phyloP scores from a whole-genome alignment of 2,888 invertebrate genomes.

The Labia minor region DNA sequence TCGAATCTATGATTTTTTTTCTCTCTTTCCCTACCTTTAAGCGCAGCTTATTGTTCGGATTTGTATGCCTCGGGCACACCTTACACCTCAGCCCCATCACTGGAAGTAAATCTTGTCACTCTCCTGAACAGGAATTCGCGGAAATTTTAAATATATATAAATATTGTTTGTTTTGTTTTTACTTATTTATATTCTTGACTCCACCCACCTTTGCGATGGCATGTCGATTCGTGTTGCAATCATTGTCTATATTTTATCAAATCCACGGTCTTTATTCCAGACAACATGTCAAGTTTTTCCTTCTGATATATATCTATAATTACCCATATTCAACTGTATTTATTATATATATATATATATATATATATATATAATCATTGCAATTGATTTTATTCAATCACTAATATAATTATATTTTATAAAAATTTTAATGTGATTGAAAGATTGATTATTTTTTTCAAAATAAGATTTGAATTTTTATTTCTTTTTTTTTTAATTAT shows the following conservation, averaged over 20 bases:
- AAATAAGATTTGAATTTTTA: neutral
- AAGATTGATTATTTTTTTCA: too few species aligned
- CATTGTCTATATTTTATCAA: neutral
- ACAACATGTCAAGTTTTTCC: neutral
- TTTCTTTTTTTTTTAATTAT: neutral
- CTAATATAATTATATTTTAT: too few species aligned
- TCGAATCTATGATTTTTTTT: neutral
- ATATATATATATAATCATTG: too few species aligned
- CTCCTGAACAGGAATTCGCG: neutral
- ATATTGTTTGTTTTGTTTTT: neutral
- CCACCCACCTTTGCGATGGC: neutral
- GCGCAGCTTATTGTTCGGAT: neutral
- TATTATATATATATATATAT: neutral
- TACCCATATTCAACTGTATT: neutral
- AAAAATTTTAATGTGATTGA: too few species aligned
- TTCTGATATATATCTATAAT: neutral
- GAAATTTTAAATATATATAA: neutral
- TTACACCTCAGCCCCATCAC: neutral
- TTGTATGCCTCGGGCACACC: constrained; percentile 5
- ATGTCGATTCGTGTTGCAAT: neutral
- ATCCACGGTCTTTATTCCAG: neutral
- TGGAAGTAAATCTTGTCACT: neutral
- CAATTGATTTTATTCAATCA: too few species aligned
- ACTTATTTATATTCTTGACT: neutral
- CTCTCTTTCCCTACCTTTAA: neutral